Evolutionary conservation across 2,888 invertebrate genomes (phyloP), one percentile per base, ranked within the genome.

Genomic region (Arctia plantaginis): DNA sequence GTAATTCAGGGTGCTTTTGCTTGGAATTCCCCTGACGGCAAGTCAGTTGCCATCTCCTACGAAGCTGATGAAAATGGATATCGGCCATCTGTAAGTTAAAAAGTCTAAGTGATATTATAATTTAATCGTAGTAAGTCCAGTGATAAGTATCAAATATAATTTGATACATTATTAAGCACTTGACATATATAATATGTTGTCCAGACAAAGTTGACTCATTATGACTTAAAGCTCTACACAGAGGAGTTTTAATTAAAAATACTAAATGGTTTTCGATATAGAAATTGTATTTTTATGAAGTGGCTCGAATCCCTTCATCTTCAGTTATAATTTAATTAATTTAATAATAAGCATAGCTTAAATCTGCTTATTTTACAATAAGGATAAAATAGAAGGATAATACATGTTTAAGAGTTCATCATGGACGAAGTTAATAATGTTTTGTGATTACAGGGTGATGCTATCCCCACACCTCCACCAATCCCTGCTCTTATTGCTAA

Each of bases 1-100:
- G 96, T 96, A 23, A 92, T 92, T 18, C 93, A 96, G 81, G 97
- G 97, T 41, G 89, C 93, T 1, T 97, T 93, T 93, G 91, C 95
- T 51, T 96, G 94, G 91, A 95, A 94, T 10, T 96, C 96, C 39
- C 97, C 97, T 23, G 97, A 97, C 81, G 97, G 97, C n/a, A 91
- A 95, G 66, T 93, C 93, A 23, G 93, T 97, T 83, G 87, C 92
- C n/a, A 88, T 97, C 77, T 91, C 93, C 67, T 97, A 97, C 91
- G 87, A 96, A 75, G 97, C 97, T 81, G 97, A 97, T 83, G 97
- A 97, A 89, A 96, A 97, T 81, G 97, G 97, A 76, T 97, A 97
- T 96, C 96, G 96, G 79, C 96, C 97, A 44, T 91, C 95, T 90
- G 97, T 93, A 88, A 87, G 86, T 86, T 27, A 12, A 73, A 44